Evolutionary conservation across 2,113 vertebrate species (phyloP), one percentile per base, ranked within the genome.

Genomic region (Argyrosomus japonicus): DNA sequence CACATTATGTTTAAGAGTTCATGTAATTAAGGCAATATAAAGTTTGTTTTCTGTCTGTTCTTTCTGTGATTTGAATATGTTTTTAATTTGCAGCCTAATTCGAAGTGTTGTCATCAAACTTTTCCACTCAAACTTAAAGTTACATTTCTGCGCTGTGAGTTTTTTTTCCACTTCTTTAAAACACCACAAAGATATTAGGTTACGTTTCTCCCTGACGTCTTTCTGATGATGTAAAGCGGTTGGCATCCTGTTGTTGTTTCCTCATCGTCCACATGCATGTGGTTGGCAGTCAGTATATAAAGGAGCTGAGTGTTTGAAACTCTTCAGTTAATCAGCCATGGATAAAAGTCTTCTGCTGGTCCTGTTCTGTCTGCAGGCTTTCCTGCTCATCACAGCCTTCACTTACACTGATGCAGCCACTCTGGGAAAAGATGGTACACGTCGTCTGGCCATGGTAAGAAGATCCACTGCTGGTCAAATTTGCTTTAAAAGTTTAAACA

Each of bases 321-420:
- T 58, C 72, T 25, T 45, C 58, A 60, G 18, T 19, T 79, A 21
- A 27, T 65, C 75, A 47, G 7, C 6, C 88, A 87, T 91, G 87
- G 65, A 82, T 25, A 84, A 64, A 60, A 21, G 15, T 15, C 10
- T 73, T 18, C 75, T 87, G 12, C 47, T 90, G 57, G 36, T 84
- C 27, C 14, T 93, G 54, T 27, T 91, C 45, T 69, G 48, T 47
- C 60, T 62, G 60, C 32, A 43, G 32, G 62, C 21, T 23, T 65
- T 43, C 13, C 77, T 93, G 79, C 45, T 92, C 71, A 54, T 80
- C 64, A 61, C 62, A 8, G 63, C 27, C 86, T 68, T 79, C 45
- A 67, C 75, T 13, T 65, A 69, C 6, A 21, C 43, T 45, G 51
- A 83, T 10, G 79, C 36, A 9, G 63, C 56, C 6, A 1, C 45